phyloP scores from a whole-genome alignment of 1,140 invertebrate genomes.

The Leptonema lineaticorne region DNA sequence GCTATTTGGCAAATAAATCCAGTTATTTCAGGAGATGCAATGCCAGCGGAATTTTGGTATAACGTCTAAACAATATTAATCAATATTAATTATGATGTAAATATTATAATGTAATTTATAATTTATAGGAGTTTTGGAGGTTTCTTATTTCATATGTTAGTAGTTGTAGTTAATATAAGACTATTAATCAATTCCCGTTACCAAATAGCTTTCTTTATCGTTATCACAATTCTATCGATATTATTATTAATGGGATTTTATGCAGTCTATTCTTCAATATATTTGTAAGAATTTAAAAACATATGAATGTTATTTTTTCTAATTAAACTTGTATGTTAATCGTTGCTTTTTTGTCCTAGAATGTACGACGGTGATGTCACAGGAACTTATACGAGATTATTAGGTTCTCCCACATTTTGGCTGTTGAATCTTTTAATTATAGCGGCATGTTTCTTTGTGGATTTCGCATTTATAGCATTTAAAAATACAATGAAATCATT shows the following conservation, averaged over 20 bases:
- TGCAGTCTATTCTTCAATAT: constrained; percentile 60
- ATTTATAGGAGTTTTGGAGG: constrained; percentile 55
- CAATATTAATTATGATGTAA: not conserved
- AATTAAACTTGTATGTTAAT: not conserved
- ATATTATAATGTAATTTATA: not conserved
- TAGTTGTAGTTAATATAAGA: constrained; percentile 59
- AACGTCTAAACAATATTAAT: not conserved
- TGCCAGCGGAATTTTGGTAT: constrained; percentile 52
- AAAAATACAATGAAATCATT: not conserved
- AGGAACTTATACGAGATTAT: constrained; percentile 61
- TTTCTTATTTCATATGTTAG: constrained; percentile 54
- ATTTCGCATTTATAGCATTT: not conserved
- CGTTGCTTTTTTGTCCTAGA: constrained; percentile 48
- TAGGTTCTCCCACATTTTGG: constrained; percentile 62
- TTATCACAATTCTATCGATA: constrained; percentile 60
- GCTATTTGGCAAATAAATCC: constrained; percentile 44
- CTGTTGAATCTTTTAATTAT: constrained; percentile 59
- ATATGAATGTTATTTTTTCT: not conserved
- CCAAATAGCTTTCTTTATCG: constrained; percentile 62
- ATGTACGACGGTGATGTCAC: constrained; percentile 63
- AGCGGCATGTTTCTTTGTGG: constrained; percentile 43
- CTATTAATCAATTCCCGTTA: constrained; percentile 66
- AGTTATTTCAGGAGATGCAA: constrained; percentile 51
- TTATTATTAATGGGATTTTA: constrained; percentile 61
- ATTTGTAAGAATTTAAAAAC: constrained; percentile 56